Evolutionary conservation across 1,140 invertebrate species (phyloP).

Genomic region (Caerostris extrusa): DNA sequence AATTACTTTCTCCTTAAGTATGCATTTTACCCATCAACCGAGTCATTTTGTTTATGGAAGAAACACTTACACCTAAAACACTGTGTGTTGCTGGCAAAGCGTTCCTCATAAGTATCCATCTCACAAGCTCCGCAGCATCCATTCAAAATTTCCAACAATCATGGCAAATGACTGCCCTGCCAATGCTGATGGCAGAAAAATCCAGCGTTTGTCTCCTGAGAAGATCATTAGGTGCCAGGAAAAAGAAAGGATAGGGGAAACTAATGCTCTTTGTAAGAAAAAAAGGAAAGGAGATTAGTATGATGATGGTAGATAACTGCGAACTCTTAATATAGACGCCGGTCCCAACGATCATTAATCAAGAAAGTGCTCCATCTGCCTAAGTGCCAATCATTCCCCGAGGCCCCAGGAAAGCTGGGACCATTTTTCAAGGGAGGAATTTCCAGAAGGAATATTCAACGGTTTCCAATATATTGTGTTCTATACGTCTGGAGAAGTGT

Average conservation of each 20-base stretch:
- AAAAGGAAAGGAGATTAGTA: conserved; percentile 53
- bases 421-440: conserved; percentile 23
- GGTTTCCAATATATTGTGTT: not conserved
- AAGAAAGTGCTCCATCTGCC: conserved; percentile 44
- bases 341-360: conserved; percentile 36
- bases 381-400: conserved; percentile 69
- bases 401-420: not conserved
- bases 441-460: not conserved
- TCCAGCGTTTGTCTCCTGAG: not conserved
- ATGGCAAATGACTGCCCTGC: not conserved
- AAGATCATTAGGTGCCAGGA: conserved; percentile 48
- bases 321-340: conserved; percentile 69
- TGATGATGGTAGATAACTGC: conserved; percentile 63
- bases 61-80: not conserved
- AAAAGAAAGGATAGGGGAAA: not conserved
- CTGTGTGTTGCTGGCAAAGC: not conserved
- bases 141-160: conserved; percentile 45
- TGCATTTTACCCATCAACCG: not conserved
- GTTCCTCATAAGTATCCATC: not conserved
- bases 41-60: not conserved
- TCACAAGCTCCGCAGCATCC: not conserved
- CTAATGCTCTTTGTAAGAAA: conserved; percentile 58
- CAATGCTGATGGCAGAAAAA: not conserved
- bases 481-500: not conserved
- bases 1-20: not conserved